Evolutionary conservation across 2,113 vertebrate genomes (phyloP), one percentile per base, ranked within the genome.

Genomic region (Ageneiosus marmoratus): DNA sequence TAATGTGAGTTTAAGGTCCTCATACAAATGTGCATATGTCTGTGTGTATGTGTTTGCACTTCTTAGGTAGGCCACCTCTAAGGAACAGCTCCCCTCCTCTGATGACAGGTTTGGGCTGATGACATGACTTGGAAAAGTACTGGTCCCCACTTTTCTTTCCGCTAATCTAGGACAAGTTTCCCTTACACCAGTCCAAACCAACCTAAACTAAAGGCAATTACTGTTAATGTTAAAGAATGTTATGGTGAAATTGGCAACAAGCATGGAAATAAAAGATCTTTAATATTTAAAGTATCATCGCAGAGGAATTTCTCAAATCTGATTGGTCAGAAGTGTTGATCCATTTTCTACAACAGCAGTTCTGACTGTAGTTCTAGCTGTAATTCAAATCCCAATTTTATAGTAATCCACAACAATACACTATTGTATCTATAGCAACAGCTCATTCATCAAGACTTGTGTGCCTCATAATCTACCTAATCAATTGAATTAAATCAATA

Each of bases 61-160:
- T 44, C 76, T 67, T 73, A 67, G 82, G 84, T 86, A 85, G 84
- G 84, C 84, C 87, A 87, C 32, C 79, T 84, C 81, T 88, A 60
- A 86, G 72, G 37, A 83, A 79, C 46, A 1, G 74, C 62, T 77
- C 77, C 56, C 51, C 53, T 32, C 79, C 82, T 86, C 82, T 86
- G 70, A 84, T 82, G 82, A 88, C 81, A 86, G 75, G 82, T 82
- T 74, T 86, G 77, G 76, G 78, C 62, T 53, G 67, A 56, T 87
- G 86, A 80, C 60, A 84, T 83, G 83, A 85, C 80, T 83, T 83
- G 86, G 83, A 85, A 87, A 85, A 85, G 16, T 85, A 85, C 83
- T 56, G 65, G 80, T 72, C 69, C 69, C 70, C 67, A 62, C 79
- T 80, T 50, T 79, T 85, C 63, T 67, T 65, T 76, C 51, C 41